Conservation (phyloP, 1,140 invertebrate genomes). For the Sarcophaga peregrina region DNA sequence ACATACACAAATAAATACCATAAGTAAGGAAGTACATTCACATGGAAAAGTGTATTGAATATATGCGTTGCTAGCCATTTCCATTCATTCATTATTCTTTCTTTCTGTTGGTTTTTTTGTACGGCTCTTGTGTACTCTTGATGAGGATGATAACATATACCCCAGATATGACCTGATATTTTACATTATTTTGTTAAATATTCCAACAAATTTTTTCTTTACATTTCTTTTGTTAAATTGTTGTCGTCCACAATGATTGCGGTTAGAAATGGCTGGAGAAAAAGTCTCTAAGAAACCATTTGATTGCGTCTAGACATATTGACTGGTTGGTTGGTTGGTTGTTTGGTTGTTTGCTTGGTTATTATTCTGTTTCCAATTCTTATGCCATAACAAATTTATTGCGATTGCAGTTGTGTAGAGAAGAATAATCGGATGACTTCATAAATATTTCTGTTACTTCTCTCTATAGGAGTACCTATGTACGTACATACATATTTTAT, state of each 20-base stretch:
- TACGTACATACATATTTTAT: no score
- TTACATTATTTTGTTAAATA: conserved; percentile 23
- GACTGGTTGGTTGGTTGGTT: neutral
- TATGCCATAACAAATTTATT: no score
- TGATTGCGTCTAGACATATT: conserved; percentile 28
- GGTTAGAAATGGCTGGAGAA: neutral
- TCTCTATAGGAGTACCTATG: no score
- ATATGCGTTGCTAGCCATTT: neutral
- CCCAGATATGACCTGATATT: conserved; percentile 38
- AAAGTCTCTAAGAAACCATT: neutral
- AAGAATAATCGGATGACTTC: no score
- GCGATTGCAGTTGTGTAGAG: no score
- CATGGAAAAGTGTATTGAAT: neutral
- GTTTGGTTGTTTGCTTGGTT: no score
- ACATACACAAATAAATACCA: no score
- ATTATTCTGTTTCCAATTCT: no score
- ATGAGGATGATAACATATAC: conserved; percentile 12
- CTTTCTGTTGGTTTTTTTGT: neutral
- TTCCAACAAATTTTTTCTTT: conserved; percentile 22
- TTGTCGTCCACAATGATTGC: neutral
- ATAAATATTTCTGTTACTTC: no score
- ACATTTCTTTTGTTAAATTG: neutral
- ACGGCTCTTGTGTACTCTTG: neutral
- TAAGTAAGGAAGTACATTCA: neutral
- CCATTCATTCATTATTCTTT: neutral